Evolutionary conservation across 2,113 vertebrate genomes (phyloP).

Genomic region (Xiphophorus couchianus): DNA sequence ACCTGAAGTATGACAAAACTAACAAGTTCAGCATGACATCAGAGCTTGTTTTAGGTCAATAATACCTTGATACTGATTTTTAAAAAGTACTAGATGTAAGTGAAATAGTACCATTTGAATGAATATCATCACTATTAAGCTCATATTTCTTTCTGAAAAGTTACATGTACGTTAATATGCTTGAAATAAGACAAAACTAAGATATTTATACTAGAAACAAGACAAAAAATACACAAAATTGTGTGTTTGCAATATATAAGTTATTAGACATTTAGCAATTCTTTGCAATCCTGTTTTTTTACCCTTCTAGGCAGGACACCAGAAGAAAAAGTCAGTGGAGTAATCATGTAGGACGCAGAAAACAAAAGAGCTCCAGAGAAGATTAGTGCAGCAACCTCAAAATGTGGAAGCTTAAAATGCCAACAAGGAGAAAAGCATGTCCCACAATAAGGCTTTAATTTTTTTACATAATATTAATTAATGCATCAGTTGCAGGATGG

Average conservation of each 20-base stretch:
- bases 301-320: constrained; percentile 22
- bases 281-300: constrained; percentile 38
- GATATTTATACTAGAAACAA: too few relatives aligned
- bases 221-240: too few relatives aligned
- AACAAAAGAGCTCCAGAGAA: constrained; percentile 26
- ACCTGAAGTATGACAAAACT: too few relatives aligned
- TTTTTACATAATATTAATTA: not conserved
- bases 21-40: too few relatives aligned
- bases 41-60: too few relatives aligned
- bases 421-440: not conserved
- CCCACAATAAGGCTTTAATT: constrained; percentile 8
- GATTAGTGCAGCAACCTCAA: constrained; percentile 10
- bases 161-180: too few relatives aligned
- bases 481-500: not conserved
- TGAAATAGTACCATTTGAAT: too few relatives aligned
- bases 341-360: constrained; percentile 27
- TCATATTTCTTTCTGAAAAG: too few relatives aligned
- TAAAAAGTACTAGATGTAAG: too few relatives aligned
- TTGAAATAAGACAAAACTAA: too few relatives aligned
- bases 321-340: constrained; percentile 32
- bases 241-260: not conserved
- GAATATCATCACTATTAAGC: too few relatives aligned
- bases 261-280: constrained; percentile 44
- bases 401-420: constrained; percentile 35
- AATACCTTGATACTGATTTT: too few relatives aligned